Evolutionary conservation across 2,888 invertebrate species (phyloP), one percentile per base, ranked within the genome.

Genomic region (Athetis lepigone): DNA sequence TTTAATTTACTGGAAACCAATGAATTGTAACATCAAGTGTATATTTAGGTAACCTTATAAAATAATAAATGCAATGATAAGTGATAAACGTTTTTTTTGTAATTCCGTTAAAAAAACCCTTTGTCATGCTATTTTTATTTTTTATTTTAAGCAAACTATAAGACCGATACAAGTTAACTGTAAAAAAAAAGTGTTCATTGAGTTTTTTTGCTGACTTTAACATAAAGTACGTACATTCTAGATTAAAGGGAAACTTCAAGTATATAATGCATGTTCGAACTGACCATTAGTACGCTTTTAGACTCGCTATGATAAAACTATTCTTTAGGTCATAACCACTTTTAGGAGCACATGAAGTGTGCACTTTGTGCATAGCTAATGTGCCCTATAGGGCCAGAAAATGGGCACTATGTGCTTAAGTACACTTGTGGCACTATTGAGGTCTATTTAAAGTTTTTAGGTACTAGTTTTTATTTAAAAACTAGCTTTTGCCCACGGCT

Each of bases 201-300:
- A 29, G 33, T 13, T 13, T 13, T 13, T n/a, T n/a, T n/a, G n/a
- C n/a, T n/a, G n/a, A n/a, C n/a, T n/a, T n/a, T n/a, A 29, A 39
- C 7, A 1, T 29, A 7, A 7, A n/a, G n/a, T 8, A 4, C 27
- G 36, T 19, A 66, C 2, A n/a, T n/a, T n/a, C n/a, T n/a, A 46
- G 19, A 40, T 19, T 19, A 40, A 40, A 19, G 11, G 16, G 18
- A 19, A 45, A 46, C 25, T 13, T 67, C 9, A 16, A 65, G 60
- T 21, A 25, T 19, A 7, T 39, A 65, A 70, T 61, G 37, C 43
- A 43, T 16, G 11, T 70, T 9, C 4, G 9, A 11, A 25, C 37
- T 45, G 23, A 49, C 62, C 70, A 33, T 65, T 37, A 21, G 21
- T 1, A 7, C n/a, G 25, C 33, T 70, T 61, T 61, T 36, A 43